Evolutionary conservation across 2,888 invertebrate genomes (phyloP).

Genomic region (Esperia sulphurella): DNA sequence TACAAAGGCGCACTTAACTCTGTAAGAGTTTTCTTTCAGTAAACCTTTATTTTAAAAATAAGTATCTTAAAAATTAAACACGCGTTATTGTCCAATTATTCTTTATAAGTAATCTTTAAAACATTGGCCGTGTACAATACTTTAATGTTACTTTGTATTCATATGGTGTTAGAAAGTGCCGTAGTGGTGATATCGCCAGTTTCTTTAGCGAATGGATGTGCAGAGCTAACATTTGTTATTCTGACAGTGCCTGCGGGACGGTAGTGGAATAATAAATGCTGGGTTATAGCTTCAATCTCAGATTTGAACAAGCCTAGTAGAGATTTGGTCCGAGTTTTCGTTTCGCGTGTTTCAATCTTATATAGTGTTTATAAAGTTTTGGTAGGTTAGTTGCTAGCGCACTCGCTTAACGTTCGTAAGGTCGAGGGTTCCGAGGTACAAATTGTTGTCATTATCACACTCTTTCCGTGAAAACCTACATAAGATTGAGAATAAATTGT

Average conservation of each 20-base stretch:
- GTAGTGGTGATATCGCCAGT: slow-evolving; percentile 58
- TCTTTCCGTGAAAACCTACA: too few species aligned
- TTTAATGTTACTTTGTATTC: slow-evolving; percentile 50
- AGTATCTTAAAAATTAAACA: too few species aligned
- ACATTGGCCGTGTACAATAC: slow-evolving; percentile 6
- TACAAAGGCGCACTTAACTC: too few species aligned
- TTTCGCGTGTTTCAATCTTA: slow-evolving; percentile 1
- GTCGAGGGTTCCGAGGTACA: too few species aligned
- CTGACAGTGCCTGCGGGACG: slow-evolving; percentile 53
- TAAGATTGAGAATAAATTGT: background rate
- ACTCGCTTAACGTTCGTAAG: background rate
- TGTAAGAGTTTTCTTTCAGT: too few species aligned
- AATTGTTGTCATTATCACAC: too few species aligned
- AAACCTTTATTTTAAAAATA: too few species aligned
- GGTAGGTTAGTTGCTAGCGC: too few species aligned
- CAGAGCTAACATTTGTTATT: slow-evolving; percentile 67
- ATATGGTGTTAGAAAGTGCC: slow-evolving; percentile 45
- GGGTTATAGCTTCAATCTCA: slow-evolving; percentile 39
- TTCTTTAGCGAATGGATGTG: slow-evolving; percentile 60
- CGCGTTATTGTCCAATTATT: background rate
- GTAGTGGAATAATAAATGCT: slow-evolving; percentile 54
- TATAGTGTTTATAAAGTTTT: too few species aligned
- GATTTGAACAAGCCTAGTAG: slow-evolving; percentile 41
- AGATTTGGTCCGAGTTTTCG: slow-evolving; percentile 13
- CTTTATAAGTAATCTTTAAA: background rate